phyloP scores from a whole-genome alignment of 2,888 invertebrate species.

The Anoplius nigerrimus region DNA sequence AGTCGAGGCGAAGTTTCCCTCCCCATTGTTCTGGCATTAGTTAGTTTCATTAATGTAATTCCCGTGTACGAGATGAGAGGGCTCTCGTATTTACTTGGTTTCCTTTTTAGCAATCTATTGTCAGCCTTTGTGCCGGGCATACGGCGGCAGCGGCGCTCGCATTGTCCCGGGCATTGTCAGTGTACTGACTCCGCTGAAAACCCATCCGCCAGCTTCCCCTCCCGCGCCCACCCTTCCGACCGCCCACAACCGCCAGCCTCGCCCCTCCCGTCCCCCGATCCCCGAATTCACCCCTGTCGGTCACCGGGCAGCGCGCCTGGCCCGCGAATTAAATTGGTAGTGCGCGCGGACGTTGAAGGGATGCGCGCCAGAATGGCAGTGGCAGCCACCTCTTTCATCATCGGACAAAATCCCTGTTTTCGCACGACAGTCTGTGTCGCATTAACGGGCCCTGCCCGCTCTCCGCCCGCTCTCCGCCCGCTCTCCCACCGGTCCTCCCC shows the following conservation, averaged over 20 bases:
- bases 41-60: conserved; percentile 68
- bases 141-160: conserved; percentile 48
- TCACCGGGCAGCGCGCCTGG: conserved; percentile 47
- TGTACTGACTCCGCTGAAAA: conserved; percentile 56
- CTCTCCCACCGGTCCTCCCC: not conserved
- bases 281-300: conserved; percentile 35
- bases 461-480: not conserved
- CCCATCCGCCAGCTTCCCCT: conserved; percentile 29
- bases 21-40: conserved; percentile 63
- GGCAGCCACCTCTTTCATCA: conserved; percentile 56
- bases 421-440: conserved; percentile 12
- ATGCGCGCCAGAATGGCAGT: conserved; percentile 22
- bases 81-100: conserved; percentile 66
- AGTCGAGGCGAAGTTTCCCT: conserved; percentile 37
- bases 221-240: conserved; percentile 1
- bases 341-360: conserved; percentile 16
- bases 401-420: conserved; percentile 31
- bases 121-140: conserved; percentile 57
- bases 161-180: conserved; percentile 64
- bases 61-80: conserved; percentile 57
- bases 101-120: conserved; percentile 69
- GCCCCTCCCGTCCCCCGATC: conserved; percentile 17
- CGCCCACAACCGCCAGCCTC: not conserved
- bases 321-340: conserved; percentile 39
- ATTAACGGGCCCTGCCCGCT: not conserved